A percentile compares a stretch with the other conserved stretches of the same genome.
These are phyloP conservation scores for Tachina fera DNA, from an alignment of 2,888 invertebrate genomes.

Conservation along the genomic window DNA sequence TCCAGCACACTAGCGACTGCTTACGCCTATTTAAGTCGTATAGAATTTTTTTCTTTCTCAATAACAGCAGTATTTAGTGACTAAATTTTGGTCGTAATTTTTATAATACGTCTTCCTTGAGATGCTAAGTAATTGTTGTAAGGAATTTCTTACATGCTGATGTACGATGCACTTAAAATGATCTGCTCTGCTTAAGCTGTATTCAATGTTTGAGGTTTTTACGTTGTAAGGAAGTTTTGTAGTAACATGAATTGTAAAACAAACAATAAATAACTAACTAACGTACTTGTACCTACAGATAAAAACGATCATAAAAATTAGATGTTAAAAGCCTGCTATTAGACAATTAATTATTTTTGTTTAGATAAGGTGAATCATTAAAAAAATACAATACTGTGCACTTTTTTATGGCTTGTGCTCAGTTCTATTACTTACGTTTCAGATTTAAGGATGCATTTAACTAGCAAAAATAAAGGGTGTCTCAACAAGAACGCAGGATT, in stretches of 20 bases:
- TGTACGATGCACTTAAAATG: not conserved
- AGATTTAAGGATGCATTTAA: too few species aligned
- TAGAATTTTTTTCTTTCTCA: conserved; percentile 3
- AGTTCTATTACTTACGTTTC: too few species aligned
- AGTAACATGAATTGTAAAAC: conserved; percentile 9
- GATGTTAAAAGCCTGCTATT: conserved; percentile 12
- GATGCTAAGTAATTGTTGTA: conserved; percentile 27
- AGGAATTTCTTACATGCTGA: conserved; percentile 3
- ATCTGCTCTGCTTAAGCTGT: not conserved
- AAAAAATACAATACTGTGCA: too few species aligned
- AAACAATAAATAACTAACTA: conserved; percentile 2
- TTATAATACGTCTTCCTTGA: conserved; percentile 21
- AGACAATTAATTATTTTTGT: not conserved
- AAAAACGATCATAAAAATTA: not conserved
- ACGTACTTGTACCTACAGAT: not conserved
- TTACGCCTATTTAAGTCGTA: conserved; percentile 7
- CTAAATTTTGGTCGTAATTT: too few species aligned
- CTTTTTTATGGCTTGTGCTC: too few species aligned
- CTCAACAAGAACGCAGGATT: too few species aligned
- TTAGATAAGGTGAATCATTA: not conserved
- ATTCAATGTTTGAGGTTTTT: conserved; percentile 34
- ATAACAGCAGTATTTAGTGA: conserved; percentile 14
- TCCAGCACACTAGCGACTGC: not conserved
- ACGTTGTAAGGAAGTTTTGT: conserved; percentile 34
- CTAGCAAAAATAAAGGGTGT: too few species aligned